Base-by-base conservation (phyloP, 2,797 vertebrate genomes). In the Cossypha caffra region DNA sequence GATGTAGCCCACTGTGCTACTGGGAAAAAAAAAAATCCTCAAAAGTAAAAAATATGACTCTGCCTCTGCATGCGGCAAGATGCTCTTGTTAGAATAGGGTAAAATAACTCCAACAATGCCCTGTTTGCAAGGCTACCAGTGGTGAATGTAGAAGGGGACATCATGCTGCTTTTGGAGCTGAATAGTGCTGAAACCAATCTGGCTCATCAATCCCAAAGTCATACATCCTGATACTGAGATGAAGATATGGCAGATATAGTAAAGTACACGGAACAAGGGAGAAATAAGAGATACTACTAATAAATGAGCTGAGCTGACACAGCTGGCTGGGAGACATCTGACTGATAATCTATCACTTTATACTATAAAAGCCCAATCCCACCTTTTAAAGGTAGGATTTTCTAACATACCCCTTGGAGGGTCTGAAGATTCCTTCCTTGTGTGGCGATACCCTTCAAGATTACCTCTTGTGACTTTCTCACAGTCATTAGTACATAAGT, bases 241-340 rank as follows among this genome's bases (percentile, higher is more conserved):
- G 35, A 55, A 50, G 14, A 43, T 15, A 20, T 38, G 43, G 16
- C 9, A 67, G 40, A 24, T 18, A 19, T 4, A 11, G 35, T 23
- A 54, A 61, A 42, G 18, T 38, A 38, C 8, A 25, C 0, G 0
- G 50, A 33, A 5, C 15, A 55, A 50, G 37, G 13, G 57, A 37
- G 42, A 69, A 50, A 38, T 10, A 37, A 33, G n/a, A 82, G 9
- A 20, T 14, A 21, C 19, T 43, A 11, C 20, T 33, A 68, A 42
- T 25, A 48, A 62, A 35, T 68, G 67, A 28, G 10, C 33, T 80
- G 52, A 73, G 12, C 12, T 74, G 33, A 45, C 35, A 28, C 26
- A 43, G 19, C 23, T 38, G 48, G 14, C 19, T 29, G 11, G 9
- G 35, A 75, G 31, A 42, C 31, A 61, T 68, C 23, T 61, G 40